Base-by-base conservation (phyloP, 2,888 invertebrate genomes). In the Sminthurides aquaticus region DNA sequence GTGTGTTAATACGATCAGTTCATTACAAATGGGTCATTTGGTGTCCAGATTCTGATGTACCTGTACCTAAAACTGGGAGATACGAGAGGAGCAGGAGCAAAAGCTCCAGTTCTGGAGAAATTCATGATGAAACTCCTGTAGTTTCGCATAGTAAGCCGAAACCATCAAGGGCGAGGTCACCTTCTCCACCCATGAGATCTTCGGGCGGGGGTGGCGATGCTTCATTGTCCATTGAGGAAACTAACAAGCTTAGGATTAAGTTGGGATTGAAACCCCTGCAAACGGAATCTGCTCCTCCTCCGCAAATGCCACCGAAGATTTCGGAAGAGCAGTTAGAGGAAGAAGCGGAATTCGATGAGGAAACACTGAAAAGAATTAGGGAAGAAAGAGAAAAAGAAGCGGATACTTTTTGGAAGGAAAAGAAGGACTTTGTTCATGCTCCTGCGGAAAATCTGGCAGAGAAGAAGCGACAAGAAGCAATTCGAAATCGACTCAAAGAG, bases 251-350 rank as follows among this genome's bases (percentile, higher is more conserved):
- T 15, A 83, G 98, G 75, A 91, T 91, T 1, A 94, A 95, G 78
- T 83, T 99, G 26, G 98, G 98, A 0, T 81, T 98, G 43, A 95
- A 94, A 77, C 98, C 97, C 0, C 81, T 98, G 2, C 89, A 94
- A 75, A 80, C 88, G 0, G 81, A 83, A 18, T 76, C 74, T 24
- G 75, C 75, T 8, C 73, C 76, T 26, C 80, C 75, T 76, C 80
- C 71, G n/a, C 49, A 55, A 24, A 56, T 52, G 0, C 68, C 65
- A 48, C 65, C 65, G 3, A 61, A 57, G 18, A 57, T 57, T 48
- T 24, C 54, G 1, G 27, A 62, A 18, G 77, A 76, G 67, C 76
- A 77, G 18, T 72, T 65, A 3, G 71, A 72, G 29, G 82, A 82
- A 73, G 78, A 82, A 72, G 82, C 81, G 65, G 83, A 83, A 67